A percentile compares a stretch with the other conserved stretches of the same genome.
Evolutionary conservation across 2,113 vertebrate species (phyloP).

Genomic region (Ailuropoda melanoleuca): DNA sequence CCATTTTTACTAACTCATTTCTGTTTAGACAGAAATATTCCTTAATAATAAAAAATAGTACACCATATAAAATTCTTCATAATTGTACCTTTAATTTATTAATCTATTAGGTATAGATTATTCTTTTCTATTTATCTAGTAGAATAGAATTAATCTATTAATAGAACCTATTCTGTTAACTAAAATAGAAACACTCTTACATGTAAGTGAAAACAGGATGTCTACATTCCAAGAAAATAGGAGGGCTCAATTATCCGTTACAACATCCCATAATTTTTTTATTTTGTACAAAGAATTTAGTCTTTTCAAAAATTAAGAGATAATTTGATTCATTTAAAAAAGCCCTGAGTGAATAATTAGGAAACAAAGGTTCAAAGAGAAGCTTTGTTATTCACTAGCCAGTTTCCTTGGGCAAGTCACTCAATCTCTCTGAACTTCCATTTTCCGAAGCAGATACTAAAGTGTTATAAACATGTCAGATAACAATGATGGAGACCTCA

Average conservation of each 20-base stretch:
- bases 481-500: neutral
- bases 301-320: neutral
- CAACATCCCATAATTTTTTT: neutral
- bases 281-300: neutral
- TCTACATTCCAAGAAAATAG: neutral
- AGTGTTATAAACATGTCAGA: neutral
- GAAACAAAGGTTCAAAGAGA: neutral
- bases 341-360: neutral
- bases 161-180: neutral
- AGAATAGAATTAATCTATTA: neutral
- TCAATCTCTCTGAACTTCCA: neutral
- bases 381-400: neutral
- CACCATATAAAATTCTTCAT: neutral
- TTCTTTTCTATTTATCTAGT: neutral
- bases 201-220: neutral
- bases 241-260: neutral
- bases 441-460: neutral
- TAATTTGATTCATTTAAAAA: neutral
- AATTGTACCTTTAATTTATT: neutral
- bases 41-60: neutral
- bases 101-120: neutral
- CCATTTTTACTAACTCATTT: neutral
- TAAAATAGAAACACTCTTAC: neutral
- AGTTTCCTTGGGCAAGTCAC: neutral
- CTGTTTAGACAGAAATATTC: neutral